phyloP scores from a whole-genome alignment of 2,113 vertebrate genomes.

The Noturus placidus region DNA sequence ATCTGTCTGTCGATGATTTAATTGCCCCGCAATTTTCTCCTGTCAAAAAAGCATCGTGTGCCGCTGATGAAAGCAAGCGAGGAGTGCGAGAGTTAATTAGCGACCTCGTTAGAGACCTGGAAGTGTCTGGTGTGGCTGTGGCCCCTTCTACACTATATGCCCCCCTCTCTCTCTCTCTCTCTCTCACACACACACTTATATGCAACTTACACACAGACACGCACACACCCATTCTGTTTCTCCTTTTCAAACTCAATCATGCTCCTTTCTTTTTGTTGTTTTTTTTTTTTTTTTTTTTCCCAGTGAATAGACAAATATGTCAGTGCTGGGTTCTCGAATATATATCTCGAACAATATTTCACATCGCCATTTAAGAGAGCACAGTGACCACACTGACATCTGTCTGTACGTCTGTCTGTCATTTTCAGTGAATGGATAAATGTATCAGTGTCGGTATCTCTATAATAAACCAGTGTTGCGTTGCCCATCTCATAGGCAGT shows the following conservation, averaged over 20 bases:
- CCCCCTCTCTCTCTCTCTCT: not conserved
- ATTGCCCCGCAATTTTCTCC: constrained; percentile 79
- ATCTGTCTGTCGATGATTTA: constrained; percentile 79
- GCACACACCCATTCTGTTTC: constrained; percentile 2
- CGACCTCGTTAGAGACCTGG: constrained; percentile 78
- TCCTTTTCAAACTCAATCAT: constrained; percentile 8
- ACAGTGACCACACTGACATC: not conserved
- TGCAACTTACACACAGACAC: not conserved
- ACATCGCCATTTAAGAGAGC: not conserved
- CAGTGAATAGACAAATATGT: constrained; percentile 7
- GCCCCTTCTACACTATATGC: constrained; percentile 47
- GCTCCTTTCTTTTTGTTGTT: constrained; percentile 1
- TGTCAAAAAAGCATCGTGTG: constrained; percentile 78
- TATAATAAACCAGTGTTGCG: not conserved
- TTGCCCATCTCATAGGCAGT: constrained; percentile 26
- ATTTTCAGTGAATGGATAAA: not conserved
- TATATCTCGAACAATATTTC: not conserved
- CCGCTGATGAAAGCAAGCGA: constrained; percentile 69
- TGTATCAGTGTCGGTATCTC: not conserved
- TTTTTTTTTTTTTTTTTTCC: no score
- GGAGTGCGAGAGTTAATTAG: constrained; percentile 80
- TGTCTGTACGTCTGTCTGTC: not conserved
- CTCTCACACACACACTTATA: not conserved
- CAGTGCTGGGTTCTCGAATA: not conserved
- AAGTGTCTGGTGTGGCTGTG: constrained; percentile 67